Base-by-base conservation (phyloP, 2,797 vertebrate species). In the Strix occidentalis region DNA sequence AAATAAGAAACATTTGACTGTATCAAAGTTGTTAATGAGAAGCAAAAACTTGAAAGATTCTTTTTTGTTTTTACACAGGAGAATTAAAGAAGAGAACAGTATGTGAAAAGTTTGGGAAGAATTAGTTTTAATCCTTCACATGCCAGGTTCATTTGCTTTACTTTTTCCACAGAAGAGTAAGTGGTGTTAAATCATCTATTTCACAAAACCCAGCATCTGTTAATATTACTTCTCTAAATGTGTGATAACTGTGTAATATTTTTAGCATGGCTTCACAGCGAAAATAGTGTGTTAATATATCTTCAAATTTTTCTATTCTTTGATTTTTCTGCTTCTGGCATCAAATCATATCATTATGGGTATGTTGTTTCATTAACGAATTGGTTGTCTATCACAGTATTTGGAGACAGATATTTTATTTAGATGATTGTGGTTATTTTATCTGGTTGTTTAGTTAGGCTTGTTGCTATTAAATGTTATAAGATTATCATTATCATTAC, bases 1-100 rank as follows among this genome's bases (percentile, higher is more conserved):
- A 93, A 96, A 94, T 89, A 9, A 90, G 90, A 92, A 94, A 95
- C 28, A 90, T 93, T 85, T 87, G 69, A 65, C n/a, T 80, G 8
- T 81, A 85, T 88, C 41, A 87, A 95, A 94, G 41, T 93, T 80
- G 18, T 70, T 81, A 94, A 65, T 90, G 54, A 95, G n/a, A 95
- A 93, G 63, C 20, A 88, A 91, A 95, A 64, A 68, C 41, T 35
- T 87, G 33, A 90, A 76, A 94, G 54, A 17, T 54, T 20, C 26
- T 33, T 26, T 57, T 83, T 48, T 60, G 53, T 83, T 95, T 93
- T 90, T 68, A 82, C n/a, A 68, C 28, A 26, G 31, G 14, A 93
- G 23, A 76, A 12, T 64, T 37, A 81, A 72, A 77, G 16, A 86
- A 41, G 7, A 31, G 16, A 93, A 74, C 18, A 64, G 4, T 39